A percentile compares a stretch with the other conserved stretches of the same genome.
Evolutionary conservation across 2,888 invertebrate genomes (phyloP).

Genomic region (Trissolcus brochymenae): DNA sequence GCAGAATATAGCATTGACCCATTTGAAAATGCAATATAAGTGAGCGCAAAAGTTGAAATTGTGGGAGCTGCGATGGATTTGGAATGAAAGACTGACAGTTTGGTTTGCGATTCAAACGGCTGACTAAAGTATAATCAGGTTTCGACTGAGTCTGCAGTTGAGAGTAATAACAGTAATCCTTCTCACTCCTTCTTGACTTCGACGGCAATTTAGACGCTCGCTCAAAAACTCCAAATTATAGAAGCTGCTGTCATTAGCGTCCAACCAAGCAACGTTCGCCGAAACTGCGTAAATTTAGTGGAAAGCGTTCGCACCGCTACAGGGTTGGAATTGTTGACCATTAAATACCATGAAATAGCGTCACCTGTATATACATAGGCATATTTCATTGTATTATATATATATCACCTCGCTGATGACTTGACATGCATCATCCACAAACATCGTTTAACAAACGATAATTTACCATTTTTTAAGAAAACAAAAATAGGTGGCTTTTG

Average conservation of each 20-base stretch:
- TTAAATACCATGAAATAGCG: conserved; percentile 42
- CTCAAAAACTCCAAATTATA: conserved; percentile 76
- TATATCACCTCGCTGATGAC: conserved; percentile 52
- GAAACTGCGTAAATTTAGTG: conserved; percentile 64
- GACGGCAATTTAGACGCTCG: conserved; percentile 75
- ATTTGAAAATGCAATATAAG: conserved; percentile 33
- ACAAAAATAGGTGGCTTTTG: too few species aligned
- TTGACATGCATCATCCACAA: too few species aligned
- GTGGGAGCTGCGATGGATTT: conserved; percentile 45
- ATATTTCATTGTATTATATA: neutral
- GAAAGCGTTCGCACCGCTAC: conserved; percentile 55
- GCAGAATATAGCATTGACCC: conserved; percentile 28
- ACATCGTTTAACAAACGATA: too few species aligned
- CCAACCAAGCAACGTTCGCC: conserved; percentile 61
- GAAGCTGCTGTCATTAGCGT: conserved; percentile 75
- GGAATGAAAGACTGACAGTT: conserved; percentile 67
- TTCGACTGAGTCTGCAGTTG: conserved; percentile 71
- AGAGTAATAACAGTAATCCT: conserved; percentile 76
- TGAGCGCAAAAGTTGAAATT: conserved; percentile 52
- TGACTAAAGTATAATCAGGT: conserved; percentile 75
- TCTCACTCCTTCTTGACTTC: conserved; percentile 63
- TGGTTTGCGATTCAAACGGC: conserved; percentile 67
- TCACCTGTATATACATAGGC: conserved; percentile 5
- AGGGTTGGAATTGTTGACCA: conserved; percentile 29
- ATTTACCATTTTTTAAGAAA: too few species aligned